Evolutionary conservation across 2,113 vertebrate species (phyloP).

Genomic region (Lophius piscatorius): DNA sequence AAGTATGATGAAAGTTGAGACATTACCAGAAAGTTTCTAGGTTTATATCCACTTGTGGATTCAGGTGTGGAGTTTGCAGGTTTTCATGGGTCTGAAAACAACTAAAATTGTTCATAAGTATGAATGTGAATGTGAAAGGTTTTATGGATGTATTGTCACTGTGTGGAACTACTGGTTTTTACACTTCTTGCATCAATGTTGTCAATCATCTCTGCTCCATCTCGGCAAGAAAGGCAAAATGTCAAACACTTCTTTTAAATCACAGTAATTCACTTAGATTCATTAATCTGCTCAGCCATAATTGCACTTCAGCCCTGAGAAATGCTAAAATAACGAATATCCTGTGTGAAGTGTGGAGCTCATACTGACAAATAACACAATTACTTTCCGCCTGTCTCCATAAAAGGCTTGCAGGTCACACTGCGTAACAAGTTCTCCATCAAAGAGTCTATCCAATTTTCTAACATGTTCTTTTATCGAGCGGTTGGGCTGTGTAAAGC

Average conservation of each 20-base stretch:
- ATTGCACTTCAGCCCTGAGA: neutral
- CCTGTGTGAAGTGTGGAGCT: slow-evolving; percentile 4
- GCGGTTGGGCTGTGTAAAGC: slow-evolving; percentile 47
- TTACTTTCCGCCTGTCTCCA: slow-evolving; percentile 1
- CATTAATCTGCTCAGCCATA: neutral
- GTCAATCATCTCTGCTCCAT: neutral
- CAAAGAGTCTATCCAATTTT: slow-evolving; percentile 41
- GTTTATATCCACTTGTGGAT: no score
- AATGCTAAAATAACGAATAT: neutral
- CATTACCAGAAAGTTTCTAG: no score
- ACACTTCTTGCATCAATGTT: no score
- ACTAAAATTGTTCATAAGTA: no score
- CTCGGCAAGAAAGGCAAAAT: neutral
- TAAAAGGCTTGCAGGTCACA: slow-evolving; percentile 24
- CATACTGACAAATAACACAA: slow-evolving; percentile 1
- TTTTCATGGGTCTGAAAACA: no score
- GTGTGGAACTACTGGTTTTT: no score
- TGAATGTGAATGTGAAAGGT: no score
- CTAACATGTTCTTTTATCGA: slow-evolving; percentile 26
- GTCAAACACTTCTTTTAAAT: neutral
- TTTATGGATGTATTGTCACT: no score
- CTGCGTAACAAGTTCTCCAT: slow-evolving; percentile 30
- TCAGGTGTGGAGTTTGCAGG: neutral
- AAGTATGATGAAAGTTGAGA: neutral
- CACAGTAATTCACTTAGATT: neutral